Percentiles rank a stretch among this genome's conserved stretches.
These are phyloP conservation scores for Hemicrepidius hirtus DNA, from an alignment of 2,888 invertebrate species.

Conservation along the genomic window DNA sequence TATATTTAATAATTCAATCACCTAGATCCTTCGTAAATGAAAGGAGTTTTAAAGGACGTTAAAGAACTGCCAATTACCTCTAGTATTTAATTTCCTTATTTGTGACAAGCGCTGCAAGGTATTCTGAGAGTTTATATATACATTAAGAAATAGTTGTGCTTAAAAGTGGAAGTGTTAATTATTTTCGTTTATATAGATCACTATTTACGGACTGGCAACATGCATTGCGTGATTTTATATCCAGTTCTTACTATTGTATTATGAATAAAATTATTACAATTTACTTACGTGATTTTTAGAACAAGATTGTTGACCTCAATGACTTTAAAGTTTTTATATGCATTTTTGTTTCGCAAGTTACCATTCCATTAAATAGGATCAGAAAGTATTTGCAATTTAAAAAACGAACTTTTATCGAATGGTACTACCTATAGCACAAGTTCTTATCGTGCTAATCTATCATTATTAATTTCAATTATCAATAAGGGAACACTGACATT, in stretches of 20 bases:
- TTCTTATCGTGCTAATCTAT: too few species aligned
- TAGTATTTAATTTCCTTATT: slow-evolving; percentile 12
- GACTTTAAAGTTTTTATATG: slow-evolving; percentile 1
- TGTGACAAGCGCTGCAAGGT: not conserved
- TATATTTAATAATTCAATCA: not conserved
- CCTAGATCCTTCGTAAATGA: slow-evolving; percentile 6
- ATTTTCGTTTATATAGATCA: not conserved
- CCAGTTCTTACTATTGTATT: not conserved
- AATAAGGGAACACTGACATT: too few species aligned
- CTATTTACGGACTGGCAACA: not conserved
- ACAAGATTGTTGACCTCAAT: slow-evolving; percentile 11
- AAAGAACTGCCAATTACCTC: not conserved
- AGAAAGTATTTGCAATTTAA: not conserved
- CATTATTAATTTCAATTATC: too few species aligned
- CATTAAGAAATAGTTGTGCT: too few species aligned
- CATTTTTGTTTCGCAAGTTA: slow-evolving; percentile 10
- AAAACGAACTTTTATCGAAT: not conserved
- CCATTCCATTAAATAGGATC: slow-evolving; percentile 4
- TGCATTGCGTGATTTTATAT: slow-evolving; percentile 4
- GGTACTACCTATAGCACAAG: too few species aligned
- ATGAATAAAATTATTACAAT: not conserved
- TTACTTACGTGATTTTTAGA: not conserved
- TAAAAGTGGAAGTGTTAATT: too few species aligned
- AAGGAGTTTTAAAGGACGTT: slow-evolving; percentile 4
- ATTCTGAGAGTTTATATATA: too few species aligned